Evolutionary conservation across 2,797 vertebrate species (phyloP).

Genomic region (Urocyon cinereoargenteus): DNA sequence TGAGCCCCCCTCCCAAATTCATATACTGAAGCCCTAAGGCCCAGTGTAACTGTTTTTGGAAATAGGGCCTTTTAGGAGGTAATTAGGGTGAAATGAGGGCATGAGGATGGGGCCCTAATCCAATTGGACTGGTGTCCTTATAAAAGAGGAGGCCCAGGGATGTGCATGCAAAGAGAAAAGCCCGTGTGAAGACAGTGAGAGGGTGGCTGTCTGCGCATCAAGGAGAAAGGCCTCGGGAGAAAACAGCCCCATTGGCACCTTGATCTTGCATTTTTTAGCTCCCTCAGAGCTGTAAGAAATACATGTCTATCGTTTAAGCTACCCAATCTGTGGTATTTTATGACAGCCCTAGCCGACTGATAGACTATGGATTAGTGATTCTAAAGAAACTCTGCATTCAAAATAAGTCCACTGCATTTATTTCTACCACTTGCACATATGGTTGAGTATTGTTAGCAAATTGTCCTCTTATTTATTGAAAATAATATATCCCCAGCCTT

Average conservation of each 20-base stretch:
- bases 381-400: background rate
- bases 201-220: too few species aligned
- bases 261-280: background rate
- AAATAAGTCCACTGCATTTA: background rate
- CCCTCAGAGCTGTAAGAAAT: background rate
- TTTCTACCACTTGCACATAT: conserved; percentile 7
- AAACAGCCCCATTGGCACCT: background rate
- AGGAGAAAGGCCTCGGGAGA: background rate
- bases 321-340: background rate
- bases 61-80: background rate
- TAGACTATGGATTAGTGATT: background rate
- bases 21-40: background rate
- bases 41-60: background rate
- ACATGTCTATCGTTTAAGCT: background rate
- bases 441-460: conserved; percentile 26
- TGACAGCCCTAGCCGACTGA: background rate
- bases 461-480: conserved; percentile 47
- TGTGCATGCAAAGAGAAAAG: background rate
- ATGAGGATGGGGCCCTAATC: background rate
- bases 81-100: background rate
- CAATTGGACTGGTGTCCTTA: background rate
- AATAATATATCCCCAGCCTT: conserved; percentile 27
- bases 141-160: background rate
- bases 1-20: background rate
- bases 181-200: background rate